Evolutionary conservation across 2,797 vertebrate species (phyloP).

Genomic region (Rhinella marina): DNA sequence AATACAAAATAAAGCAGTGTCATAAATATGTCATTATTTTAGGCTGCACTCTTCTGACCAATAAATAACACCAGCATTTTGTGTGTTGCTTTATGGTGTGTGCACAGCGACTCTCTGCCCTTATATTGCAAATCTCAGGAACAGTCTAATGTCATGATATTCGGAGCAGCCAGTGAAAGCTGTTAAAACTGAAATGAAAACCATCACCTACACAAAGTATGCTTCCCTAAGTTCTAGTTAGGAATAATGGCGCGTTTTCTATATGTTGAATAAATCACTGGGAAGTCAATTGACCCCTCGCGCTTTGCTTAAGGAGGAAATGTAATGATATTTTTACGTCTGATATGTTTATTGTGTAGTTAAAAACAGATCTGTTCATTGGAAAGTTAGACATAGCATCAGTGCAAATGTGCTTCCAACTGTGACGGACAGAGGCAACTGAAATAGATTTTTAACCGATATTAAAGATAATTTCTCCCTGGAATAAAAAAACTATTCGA

Average conservation of each 20-base stretch:
- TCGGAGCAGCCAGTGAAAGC: background rate
- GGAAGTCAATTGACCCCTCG: background rate
- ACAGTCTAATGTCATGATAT: slow-evolving; percentile 8
- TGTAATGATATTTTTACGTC: background rate
- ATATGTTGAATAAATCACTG: slow-evolving; percentile 8
- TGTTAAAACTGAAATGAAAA: slow-evolving; percentile 27
- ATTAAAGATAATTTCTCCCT: background rate
- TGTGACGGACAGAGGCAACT: background rate
- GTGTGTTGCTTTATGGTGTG: slow-evolving; percentile 31
- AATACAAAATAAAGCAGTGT: slow-evolving; percentile 7
- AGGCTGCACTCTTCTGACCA: background rate
- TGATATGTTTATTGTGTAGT: background rate
- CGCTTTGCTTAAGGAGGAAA: slow-evolving; percentile 12
- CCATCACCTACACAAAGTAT: slow-evolving; percentile 10
- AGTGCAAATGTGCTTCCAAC: background rate
- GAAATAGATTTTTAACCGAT: background rate
- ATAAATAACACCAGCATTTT: slow-evolving; percentile 35
- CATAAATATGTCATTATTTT: slow-evolving; percentile 34
- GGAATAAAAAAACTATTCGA: background rate
- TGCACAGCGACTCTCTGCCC: background rate
- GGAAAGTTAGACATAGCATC: background rate
- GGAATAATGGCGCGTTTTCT: background rate
- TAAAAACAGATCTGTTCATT: background rate
- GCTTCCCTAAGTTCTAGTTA: background rate
- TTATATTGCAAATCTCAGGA: slow-evolving; percentile 43